A percentile compares a stretch with the other conserved stretches of the same genome.
These are phyloP conservation scores for Pemphredon lugubris DNA, from an alignment of 2,888 invertebrate species.

Conservation along the genomic window DNA sequence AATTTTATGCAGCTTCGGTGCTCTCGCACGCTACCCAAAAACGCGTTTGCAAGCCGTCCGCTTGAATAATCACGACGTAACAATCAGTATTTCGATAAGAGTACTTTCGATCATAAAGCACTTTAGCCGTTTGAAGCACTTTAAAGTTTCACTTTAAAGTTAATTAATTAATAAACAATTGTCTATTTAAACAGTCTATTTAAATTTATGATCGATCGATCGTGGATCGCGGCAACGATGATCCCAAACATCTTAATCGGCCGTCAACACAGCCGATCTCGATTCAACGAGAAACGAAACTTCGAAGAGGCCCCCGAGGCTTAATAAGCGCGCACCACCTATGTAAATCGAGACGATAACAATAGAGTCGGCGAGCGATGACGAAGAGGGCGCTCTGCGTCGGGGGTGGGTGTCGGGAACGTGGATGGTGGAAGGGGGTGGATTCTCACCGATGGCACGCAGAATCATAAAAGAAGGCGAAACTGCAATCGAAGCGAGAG, in stretches of 20 bases:
- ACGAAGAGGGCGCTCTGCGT: too few species aligned
- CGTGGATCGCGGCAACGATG: too few species aligned
- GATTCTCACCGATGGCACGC: conserved; percentile 2
- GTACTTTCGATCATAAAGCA: background rate
- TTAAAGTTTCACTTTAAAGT: too few species aligned
- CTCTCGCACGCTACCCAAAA: conserved; percentile 4
- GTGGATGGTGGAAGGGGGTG: background rate
- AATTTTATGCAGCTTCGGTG: conserved; percentile 17
- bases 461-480: conserved; percentile 7
- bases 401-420: background rate
- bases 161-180: too few species aligned
- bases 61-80: conserved; percentile 28
- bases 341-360: conserved; percentile 1
- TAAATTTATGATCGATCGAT: too few species aligned
- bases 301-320: too few species aligned
- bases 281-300: too few species aligned
- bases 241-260: too few species aligned
- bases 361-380: background rate
- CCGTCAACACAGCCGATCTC: too few species aligned
- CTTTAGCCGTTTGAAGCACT: too few species aligned
- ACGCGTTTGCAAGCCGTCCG: conserved; percentile 14
- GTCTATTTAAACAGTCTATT: too few species aligned
- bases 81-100: conserved; percentile 1
- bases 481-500: conserved; percentile 7
- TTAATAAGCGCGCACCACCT: background rate